Conservation (phyloP, 2,797 vertebrate species). For the Aphelocoma californica region DNA sequence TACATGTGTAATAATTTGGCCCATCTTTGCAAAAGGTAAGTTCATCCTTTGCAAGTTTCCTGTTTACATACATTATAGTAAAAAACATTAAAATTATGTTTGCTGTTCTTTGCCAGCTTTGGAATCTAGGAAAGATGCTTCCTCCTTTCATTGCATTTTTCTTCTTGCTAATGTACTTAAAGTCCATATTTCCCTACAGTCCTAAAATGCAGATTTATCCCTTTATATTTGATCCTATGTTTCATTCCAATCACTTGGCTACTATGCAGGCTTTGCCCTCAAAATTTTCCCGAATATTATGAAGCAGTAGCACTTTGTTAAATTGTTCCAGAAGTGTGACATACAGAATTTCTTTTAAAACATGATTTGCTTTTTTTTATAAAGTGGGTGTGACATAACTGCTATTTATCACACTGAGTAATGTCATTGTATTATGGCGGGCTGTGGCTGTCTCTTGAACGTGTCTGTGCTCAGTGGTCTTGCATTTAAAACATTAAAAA, state of each 20-base stretch:
- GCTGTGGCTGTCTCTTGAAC: background rate
- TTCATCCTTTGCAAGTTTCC: background rate
- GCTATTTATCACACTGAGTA: background rate
- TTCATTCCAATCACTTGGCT: background rate
- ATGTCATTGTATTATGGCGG: background rate
- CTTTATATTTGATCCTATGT: background rate
- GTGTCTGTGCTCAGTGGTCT: background rate
- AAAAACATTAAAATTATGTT: background rate
- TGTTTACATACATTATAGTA: background rate
- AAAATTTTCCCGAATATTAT: background rate
- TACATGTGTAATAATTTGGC: background rate
- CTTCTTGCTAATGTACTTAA: background rate
- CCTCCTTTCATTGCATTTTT: background rate
- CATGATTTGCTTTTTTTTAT: background rate
- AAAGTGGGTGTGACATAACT: background rate
- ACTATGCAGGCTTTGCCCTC: background rate
- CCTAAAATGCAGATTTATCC: background rate
- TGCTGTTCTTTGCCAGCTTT: background rate
- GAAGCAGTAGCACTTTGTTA: background rate
- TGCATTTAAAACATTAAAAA: background rate
- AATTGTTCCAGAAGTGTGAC: background rate
- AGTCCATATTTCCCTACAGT: background rate
- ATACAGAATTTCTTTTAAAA: background rate
- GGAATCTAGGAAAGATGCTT: background rate
- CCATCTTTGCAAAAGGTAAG: background rate